Evolutionary conservation across 2,113 vertebrate genomes (phyloP).

Genomic region (Chloropsis hardwickii): DNA sequence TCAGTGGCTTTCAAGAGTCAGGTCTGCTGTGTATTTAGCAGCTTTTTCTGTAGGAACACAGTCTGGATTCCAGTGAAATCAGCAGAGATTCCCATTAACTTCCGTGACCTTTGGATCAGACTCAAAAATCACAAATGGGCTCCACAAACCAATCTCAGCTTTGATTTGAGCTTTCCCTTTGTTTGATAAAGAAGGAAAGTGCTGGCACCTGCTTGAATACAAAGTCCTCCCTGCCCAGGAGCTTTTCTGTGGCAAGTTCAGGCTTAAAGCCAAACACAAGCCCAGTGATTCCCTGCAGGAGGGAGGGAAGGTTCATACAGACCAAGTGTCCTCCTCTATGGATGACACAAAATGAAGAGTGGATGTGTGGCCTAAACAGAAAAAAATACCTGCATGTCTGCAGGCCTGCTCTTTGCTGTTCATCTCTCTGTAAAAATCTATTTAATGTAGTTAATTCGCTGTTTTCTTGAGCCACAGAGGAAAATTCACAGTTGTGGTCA

Average conservation of each 20-base stretch:
- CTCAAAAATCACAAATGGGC: not conserved
- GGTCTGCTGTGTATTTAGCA: not conserved
- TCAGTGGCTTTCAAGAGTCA: not conserved
- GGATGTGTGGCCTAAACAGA: not conserved
- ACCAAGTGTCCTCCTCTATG: fast-evolving
- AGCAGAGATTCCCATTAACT: not conserved
- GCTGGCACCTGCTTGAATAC: not conserved
- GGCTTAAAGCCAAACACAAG: not conserved
- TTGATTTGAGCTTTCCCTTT: not conserved
- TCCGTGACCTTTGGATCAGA: not conserved
- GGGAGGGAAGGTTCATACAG: not conserved
- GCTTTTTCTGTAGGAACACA: fast-evolving
- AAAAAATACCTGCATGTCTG: fast-evolving
- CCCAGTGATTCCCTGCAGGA: not conserved
- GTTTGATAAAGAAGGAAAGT: not conserved
- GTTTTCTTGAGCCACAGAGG: not conserved
- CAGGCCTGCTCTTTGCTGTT: not conserved
- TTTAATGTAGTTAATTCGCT: not conserved
- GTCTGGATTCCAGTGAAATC: not conserved
- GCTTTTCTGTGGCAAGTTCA: not conserved
- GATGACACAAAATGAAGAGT: not conserved
- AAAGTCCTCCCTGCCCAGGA: not conserved
- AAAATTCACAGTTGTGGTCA: not conserved
- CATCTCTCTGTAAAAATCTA: not conserved
- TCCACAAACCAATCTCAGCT: not conserved